phyloP scores from a whole-genome alignment of 1,140 invertebrate species.

The Zaprionus ghesquierei region DNA sequence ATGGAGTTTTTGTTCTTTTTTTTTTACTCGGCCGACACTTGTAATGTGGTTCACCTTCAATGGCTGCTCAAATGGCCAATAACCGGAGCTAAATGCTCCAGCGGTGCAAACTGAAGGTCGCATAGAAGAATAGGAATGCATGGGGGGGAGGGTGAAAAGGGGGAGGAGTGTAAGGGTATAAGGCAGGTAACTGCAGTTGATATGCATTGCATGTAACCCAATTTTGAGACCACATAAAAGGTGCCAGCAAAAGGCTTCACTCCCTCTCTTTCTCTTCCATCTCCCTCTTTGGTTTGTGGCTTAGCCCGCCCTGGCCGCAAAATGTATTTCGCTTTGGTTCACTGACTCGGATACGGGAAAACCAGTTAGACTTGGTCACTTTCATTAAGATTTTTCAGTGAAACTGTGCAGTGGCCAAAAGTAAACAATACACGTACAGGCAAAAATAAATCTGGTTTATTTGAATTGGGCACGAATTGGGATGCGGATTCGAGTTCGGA shows the following conservation, averaged over 20 bases:
- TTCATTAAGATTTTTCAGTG: constrained; percentile 63
- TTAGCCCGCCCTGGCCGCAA: constrained; percentile 52
- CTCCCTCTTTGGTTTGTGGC: background rate
- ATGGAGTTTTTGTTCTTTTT: constrained; percentile 20
- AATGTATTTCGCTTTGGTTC: constrained; percentile 70
- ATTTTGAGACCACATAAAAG: constrained; percentile 45
- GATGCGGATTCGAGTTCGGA: background rate
- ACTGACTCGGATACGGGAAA: constrained; percentile 59
- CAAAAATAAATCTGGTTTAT: constrained; percentile 50
- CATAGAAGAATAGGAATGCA: constrained; percentile 30
- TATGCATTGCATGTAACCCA: constrained; percentile 34
- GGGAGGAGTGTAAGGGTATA: background rate
- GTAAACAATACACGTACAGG: constrained; percentile 22
- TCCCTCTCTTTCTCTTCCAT: no score
- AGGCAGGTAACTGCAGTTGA: background rate
- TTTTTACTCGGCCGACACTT: constrained; percentile 28
- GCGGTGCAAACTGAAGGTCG: constrained; percentile 47
- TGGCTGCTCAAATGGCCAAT: constrained; percentile 56
- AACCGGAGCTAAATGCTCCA: constrained; percentile 47
- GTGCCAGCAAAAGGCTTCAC: constrained; percentile 11
- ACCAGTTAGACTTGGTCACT: constrained; percentile 61
- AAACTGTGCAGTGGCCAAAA: constrained; percentile 66
- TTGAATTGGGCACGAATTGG: constrained; percentile 23
- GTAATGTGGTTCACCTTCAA: constrained; percentile 64
- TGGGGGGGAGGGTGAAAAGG: background rate